Evolutionary conservation across 1,140 invertebrate species (phyloP).

Genomic region (Panagrolaimus sp.): DNA sequence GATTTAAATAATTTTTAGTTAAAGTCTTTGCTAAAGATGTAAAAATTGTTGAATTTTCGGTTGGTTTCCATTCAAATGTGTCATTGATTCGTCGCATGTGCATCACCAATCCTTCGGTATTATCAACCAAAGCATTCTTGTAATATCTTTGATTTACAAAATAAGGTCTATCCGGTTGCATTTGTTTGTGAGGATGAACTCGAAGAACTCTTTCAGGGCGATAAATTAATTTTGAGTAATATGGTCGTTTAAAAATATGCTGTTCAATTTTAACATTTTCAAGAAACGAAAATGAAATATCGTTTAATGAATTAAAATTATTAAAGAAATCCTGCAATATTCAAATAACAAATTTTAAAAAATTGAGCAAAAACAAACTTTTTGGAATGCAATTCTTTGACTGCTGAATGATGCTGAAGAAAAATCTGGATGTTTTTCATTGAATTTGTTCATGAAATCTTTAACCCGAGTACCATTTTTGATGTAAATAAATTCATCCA

Average conservation of each 20-base stretch:
- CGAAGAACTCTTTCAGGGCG: constrained; percentile 25
- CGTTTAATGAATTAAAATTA: neutral
- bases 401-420: constrained; percentile 20
- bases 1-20: too few species aligned
- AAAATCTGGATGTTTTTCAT: constrained; percentile 1
- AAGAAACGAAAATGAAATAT: neutral
- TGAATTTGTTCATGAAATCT: constrained; percentile 15
- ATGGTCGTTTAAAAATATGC: constrained; percentile 25
- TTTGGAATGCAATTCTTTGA: constrained; percentile 16
- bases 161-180: constrained; percentile 12
- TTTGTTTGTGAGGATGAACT: constrained; percentile 17
- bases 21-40: neutral
- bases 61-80: constrained; percentile 13
- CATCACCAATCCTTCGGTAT: neutral
- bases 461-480: neutral
- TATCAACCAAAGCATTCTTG: neutral
- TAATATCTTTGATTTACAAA: neutral
- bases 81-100: neutral
- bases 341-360: too few species aligned
- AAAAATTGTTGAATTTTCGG: neutral
- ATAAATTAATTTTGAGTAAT: constrained; percentile 29
- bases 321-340: constrained; percentile 8
- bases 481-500: constrained; percentile 25
- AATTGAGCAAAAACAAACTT: constrained; percentile 16
- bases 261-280: constrained; percentile 24